Evolutionary conservation across 2,888 invertebrate genomes (phyloP), one percentile per base, ranked within the genome.

Genomic region (Apomyelois bistriatella): DNA sequence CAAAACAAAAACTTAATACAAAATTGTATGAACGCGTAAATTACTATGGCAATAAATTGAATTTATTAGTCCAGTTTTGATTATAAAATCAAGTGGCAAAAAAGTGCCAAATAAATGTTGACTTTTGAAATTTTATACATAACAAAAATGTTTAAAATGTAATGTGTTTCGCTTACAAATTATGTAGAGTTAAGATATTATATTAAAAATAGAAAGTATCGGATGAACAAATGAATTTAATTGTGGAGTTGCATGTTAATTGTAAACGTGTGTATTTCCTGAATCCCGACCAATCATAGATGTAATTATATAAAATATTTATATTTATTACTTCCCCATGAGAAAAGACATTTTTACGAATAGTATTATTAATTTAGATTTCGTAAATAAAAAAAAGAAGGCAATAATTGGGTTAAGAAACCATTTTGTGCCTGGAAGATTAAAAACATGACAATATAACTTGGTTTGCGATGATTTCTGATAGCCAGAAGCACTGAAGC

Each of bases 311-410:
- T 73, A 73, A 76, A 76, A 72, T 81, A 83, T 81, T 79, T 85
- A 86, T 89, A 88, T 89, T 86, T 87, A 86, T 87, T 78, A 84
- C 74, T 82, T 80, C 79, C 85, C 84, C 78, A 76, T 68, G 70
- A 79, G 83, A 72, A 86, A 90, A 90, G 90, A 90, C 90, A 90
- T 90, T 89, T 90, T 90, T 90, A 90, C 90, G 86, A 84, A 89
- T 87, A 89, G 90, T 90, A 90, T 90, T 90, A 89, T 85, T 90
- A 89, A 85, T 86, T 80, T 87, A 88, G 87, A 85, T 74, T 81
- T 88, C 82, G 82, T 83, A 82, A 83, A 60, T 56, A 83, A 81
- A 74, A 66, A n/a, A 66, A 60, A 56, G 72, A 82, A 76, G 88
- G 86, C 88, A 82, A 81, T 84, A 79, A 73, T 84, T 85, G 87